These are phyloP conservation scores for Arbacia lixula DNA, from an alignment of 53 echinoderm and acorn worm species.

Conservation along the genomic window DNA sequence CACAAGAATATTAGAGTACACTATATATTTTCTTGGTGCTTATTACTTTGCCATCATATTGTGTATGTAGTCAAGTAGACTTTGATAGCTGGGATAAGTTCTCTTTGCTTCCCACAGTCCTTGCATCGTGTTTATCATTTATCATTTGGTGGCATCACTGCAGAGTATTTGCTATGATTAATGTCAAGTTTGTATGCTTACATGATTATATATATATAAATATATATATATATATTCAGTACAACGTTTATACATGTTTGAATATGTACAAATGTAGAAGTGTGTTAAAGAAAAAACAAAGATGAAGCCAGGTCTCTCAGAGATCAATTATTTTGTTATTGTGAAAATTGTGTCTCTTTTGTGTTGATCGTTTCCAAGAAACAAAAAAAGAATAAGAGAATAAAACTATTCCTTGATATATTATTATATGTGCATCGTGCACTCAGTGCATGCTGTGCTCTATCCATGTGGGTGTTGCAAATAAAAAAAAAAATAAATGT, in stretches of 20 bases:
- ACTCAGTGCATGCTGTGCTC: slow-evolving; percentile 33
- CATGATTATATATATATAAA: too few species aligned
- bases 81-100: too few species aligned
- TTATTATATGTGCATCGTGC: slow-evolving; percentile 41
- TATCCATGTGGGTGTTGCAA: slow-evolving; percentile 56
- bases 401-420: slow-evolving; percentile 35
- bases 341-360: background rate
- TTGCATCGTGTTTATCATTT: too few species aligned
- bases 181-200: too few species aligned
- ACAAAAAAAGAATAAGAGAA: slow-evolving; percentile 11
- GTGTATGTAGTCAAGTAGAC: too few species aligned
- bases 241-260: slow-evolving; percentile 44
- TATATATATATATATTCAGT: slow-evolving; percentile 49
- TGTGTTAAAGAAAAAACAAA: slow-evolving; percentile 35
- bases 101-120: too few species aligned
- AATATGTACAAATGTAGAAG: background rate
- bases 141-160: too few species aligned
- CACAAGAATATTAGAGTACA: too few species aligned
- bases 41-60: too few species aligned
- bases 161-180: too few species aligned
- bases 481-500: slow-evolving; percentile 30
- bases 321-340: slow-evolving; percentile 41
- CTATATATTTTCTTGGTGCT: too few species aligned
- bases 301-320: slow-evolving; percentile 29
- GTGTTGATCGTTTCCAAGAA: slow-evolving; percentile 37